Evolutionary conservation across 2,888 invertebrate genomes (phyloP).

Genomic region (Apamea crenata): DNA sequence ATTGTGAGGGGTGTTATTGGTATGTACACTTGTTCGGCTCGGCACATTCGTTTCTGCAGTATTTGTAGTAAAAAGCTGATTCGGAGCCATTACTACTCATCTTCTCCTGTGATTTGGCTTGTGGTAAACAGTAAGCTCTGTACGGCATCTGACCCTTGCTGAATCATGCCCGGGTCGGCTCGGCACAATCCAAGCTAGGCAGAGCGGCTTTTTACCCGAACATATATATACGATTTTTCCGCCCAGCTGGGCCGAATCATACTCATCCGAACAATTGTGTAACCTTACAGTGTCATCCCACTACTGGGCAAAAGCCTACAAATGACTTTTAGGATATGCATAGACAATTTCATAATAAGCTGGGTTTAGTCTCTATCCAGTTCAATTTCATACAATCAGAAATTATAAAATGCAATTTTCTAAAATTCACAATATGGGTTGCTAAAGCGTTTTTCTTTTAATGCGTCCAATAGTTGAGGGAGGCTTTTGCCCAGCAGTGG

Average conservation of each 20-base stretch:
- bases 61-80: not conserved
- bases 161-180: not conserved
- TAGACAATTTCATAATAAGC: not conserved
- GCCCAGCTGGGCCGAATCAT: not conserved
- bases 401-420: not conserved
- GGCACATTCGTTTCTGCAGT: not conserved
- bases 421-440: not conserved
- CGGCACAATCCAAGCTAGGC: not conserved
- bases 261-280: not conserved
- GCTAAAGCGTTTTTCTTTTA: not conserved
- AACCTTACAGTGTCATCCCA: too few relatives aligned
- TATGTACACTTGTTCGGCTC: not conserved
- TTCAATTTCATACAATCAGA: not conserved
- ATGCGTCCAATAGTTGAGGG: not conserved
- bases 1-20: not conserved
- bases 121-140: not conserved
- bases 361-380: not conserved
- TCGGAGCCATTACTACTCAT: not conserved
- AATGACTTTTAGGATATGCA: not conserved
- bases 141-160: not conserved
- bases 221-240: not conserved
- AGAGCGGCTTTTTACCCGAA: not conserved
- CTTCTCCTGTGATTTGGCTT: not conserved
- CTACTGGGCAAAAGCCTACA: too few relatives aligned
- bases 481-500: too few relatives aligned